Evolutionary conservation across 37 sponge, comb jelly and placozoan species (phyloP).

Genomic region (Aplysina aerophoba): DNA sequence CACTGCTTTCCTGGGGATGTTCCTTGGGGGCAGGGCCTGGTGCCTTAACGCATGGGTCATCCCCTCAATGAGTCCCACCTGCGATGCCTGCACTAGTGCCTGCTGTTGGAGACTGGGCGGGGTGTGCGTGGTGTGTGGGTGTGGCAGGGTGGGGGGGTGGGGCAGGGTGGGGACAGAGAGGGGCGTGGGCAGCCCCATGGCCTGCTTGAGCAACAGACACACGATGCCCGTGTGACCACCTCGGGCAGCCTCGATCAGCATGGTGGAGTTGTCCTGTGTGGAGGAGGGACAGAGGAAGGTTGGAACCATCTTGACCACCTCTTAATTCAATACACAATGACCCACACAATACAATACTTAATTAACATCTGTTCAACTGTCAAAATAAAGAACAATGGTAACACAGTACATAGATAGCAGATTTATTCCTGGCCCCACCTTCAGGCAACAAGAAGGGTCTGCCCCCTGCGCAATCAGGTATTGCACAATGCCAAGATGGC

Average conservation of each 20-base stretch:
- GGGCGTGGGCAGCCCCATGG: not conserved
- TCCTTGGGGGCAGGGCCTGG: not conserved
- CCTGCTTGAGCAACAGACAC: slow-evolving; percentile 69
- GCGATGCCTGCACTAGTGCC: slow-evolving; percentile 15
- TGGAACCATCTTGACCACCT: not conserved
- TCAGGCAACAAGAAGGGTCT: slow-evolving; percentile 66
- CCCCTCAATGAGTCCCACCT: slow-evolving; percentile 26
- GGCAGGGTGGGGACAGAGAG: not conserved
- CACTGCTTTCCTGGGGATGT: no score
- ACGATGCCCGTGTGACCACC: slow-evolving; percentile 84
- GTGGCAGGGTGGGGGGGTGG: not conserved
- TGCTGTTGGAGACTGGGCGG: slow-evolving; percentile 19
- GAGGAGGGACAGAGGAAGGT: not conserved
- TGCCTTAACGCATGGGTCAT: slow-evolving; percentile 1
- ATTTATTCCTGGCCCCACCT: slow-evolving; percentile 50
- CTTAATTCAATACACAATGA: not conserved
- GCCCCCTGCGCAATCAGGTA: slow-evolving; percentile 75
- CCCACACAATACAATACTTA: not conserved
- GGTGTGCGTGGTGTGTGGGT: not conserved
- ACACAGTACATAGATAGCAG: not conserved
- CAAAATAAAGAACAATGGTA: not conserved
- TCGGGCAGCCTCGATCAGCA: slow-evolving; percentile 80
- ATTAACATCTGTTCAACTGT: not conserved
- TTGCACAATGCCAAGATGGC: slow-evolving; percentile 78
- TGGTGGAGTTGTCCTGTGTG: slow-evolving; percentile 77